Evolutionary conservation across 2,888 invertebrate species (phyloP).

Genomic region (Carpatolechia fugitivella): DNA sequence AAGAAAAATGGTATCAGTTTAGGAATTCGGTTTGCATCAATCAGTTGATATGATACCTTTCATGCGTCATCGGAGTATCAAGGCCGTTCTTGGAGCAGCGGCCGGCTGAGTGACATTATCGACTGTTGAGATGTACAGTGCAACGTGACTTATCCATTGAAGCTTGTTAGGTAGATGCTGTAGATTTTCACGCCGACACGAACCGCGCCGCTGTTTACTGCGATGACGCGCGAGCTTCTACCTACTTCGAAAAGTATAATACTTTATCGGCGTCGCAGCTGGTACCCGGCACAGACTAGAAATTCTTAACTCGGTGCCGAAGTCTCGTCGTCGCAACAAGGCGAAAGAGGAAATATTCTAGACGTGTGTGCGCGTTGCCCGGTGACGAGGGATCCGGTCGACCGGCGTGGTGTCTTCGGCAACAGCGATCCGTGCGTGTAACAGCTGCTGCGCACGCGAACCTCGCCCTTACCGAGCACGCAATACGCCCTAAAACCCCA

Average conservation of each 20-base stretch:
- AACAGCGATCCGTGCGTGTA: conserved; percentile 61
- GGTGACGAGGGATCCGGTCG: conserved; percentile 69
- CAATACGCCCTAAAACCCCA: conserved; percentile 49
- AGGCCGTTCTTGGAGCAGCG: conserved; percentile 18
- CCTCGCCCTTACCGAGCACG: conserved; percentile 42
- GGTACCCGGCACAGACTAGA: conserved; percentile 20
- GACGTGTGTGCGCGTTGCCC: conserved; percentile 54
- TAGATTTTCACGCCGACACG: conserved; percentile 29
- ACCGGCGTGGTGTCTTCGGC: conserved; percentile 73
- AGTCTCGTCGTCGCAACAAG: conserved; percentile 33
- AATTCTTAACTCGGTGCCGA: conserved; percentile 33
- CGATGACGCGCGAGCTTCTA: conserved; percentile 33
- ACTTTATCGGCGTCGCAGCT: conserved; percentile 18
- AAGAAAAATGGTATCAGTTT: too few relatives aligned
- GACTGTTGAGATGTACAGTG: conserved; percentile 23
- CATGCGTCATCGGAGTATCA: conserved; percentile 5
- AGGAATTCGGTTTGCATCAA: background rate
- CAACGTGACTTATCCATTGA: conserved; percentile 41
- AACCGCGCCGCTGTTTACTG: conserved; percentile 26
- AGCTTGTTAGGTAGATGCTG: conserved; percentile 35
- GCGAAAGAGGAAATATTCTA: conserved; percentile 50
- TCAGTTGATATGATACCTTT: conserved; percentile 3
- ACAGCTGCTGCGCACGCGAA: conserved; percentile 34
- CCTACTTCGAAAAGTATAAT: conserved; percentile 26
- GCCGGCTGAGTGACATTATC: conserved; percentile 16